Percentiles rank a stretch among this genome's conserved stretches.
phyloP scores from a whole-genome alignment of 2,888 invertebrate species.

The Polymixis lichenea region DNA sequence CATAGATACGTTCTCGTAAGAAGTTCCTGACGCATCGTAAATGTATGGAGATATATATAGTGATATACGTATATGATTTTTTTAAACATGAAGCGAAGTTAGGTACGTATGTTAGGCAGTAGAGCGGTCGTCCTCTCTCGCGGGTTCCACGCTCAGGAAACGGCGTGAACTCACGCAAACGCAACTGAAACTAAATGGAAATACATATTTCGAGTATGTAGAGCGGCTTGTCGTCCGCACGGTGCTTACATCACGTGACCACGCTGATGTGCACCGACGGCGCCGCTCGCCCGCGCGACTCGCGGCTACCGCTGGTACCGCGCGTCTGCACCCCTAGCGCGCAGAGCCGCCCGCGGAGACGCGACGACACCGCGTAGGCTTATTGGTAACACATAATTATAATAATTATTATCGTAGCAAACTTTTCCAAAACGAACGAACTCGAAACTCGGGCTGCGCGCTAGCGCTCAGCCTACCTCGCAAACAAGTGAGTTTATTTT shows the following conservation, averaged over 20 bases:
- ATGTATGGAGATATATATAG: conserved; percentile 91
- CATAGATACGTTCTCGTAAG: conserved; percentile 91
- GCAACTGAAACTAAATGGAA: conserved; percentile 61
- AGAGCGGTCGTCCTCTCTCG: conserved; percentile 89
- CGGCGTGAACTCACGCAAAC: conserved; percentile 67
- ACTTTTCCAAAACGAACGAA: conserved; percentile 91
- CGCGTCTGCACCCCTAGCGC: conserved; percentile 66
- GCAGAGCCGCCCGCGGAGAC: conserved; percentile 84
- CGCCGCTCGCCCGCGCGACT: conserved; percentile 60
- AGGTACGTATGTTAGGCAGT: conserved; percentile 90
- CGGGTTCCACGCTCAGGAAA: conserved; percentile 77
- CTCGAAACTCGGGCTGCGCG: conserved; percentile 91
- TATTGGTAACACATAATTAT: conserved; percentile 90
- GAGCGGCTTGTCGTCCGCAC: conserved; percentile 63
- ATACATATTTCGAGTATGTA: conserved; percentile 51
- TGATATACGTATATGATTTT: conserved; percentile 91
- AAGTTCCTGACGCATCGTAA: conserved; percentile 91
- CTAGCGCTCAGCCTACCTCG: conserved; percentile 92
- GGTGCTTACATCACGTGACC: conserved; percentile 63
- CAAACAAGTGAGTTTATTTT: conserved; percentile 94
- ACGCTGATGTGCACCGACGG: conserved; percentile 49
- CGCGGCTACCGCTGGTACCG: conserved; percentile 63
- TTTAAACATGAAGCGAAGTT: conserved; percentile 90
- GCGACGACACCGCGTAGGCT: conserved; percentile 89
- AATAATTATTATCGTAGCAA: conserved; percentile 90